These are phyloP conservation scores for Stigmatopora argus DNA, from an alignment of 2,113 vertebrate species.

Conservation along the genomic window DNA sequence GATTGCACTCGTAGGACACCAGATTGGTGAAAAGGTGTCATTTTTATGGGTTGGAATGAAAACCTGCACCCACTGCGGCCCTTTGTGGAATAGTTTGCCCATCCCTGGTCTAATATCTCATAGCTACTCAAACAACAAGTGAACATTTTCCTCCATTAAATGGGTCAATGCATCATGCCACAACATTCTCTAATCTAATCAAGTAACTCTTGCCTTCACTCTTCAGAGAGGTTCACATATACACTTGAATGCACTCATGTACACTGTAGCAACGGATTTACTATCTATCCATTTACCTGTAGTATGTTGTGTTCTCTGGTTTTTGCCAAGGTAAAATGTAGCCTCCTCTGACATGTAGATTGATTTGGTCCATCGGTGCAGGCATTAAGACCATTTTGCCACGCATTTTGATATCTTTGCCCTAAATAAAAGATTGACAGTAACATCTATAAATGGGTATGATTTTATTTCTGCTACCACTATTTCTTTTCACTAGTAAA, in stretches of 20 bases:
- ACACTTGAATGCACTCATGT: neutral
- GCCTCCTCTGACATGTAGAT: conserved; percentile 63
- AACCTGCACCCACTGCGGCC: too few relatives aligned
- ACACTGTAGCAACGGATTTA: too few relatives aligned
- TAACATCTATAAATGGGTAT: neutral
- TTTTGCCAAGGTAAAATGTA: conserved; percentile 61
- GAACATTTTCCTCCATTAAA: too few relatives aligned
- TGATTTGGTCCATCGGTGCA: conserved; percentile 52
- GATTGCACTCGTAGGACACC: too few relatives aligned
- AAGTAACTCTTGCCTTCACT: neutral
- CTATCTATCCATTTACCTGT: conserved; percentile 44
- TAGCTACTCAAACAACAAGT: too few relatives aligned
- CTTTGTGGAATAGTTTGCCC: too few relatives aligned
- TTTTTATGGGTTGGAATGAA: too few relatives aligned
- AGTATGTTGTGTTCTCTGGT: conserved; percentile 45
- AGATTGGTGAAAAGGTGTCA: too few relatives aligned
- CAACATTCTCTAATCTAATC: neutral
- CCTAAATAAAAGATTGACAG: conserved; percentile 34
- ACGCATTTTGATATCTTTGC: conserved; percentile 18
- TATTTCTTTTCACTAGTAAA: too few relatives aligned
- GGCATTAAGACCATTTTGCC: conserved; percentile 9
- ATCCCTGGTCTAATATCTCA: too few relatives aligned
- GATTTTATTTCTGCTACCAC: too few relatives aligned
- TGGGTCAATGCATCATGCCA: neutral
- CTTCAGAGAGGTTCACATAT: neutral